Conservation (phyloP, 2,888 invertebrate species). For the Nowickia ferox region DNA sequence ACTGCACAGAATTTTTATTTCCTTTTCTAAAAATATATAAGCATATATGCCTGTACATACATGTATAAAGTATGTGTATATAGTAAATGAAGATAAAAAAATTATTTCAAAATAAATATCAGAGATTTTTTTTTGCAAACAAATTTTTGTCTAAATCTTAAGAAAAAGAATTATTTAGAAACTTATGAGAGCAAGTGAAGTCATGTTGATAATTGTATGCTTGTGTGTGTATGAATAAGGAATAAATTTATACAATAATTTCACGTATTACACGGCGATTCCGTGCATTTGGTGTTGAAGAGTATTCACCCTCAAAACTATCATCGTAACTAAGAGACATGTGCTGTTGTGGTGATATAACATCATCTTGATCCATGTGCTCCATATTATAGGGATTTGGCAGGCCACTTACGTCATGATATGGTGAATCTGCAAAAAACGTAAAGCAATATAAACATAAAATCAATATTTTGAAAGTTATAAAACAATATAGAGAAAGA, state of each 20-base stretch:
- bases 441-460: slow-evolving; percentile 56
- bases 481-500: neutral
- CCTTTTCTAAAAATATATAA: slow-evolving; percentile 21
- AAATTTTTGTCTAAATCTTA: neutral
- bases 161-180: slow-evolving; percentile 9
- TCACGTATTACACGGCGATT: slow-evolving; percentile 96
- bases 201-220: slow-evolving; percentile 18
- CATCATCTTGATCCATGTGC: slow-evolving; percentile 90
- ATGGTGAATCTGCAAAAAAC: slow-evolving; percentile 89
- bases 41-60: slow-evolving; percentile 23
- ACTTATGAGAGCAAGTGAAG: slow-evolving; percentile 21
- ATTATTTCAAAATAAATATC: neutral
- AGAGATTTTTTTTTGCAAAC: neutral
- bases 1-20: slow-evolving; percentile 57
- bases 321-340: slow-evolving; percentile 96
- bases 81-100: neutral
- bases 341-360: slow-evolving; percentile 88
- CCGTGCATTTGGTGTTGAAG: slow-evolving; percentile 96
- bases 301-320: slow-evolving; percentile 96
- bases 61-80: neutral
- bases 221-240: slow-evolving; percentile 37
- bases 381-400: slow-evolving; percentile 94
- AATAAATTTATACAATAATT: slow-evolving; percentile 89
- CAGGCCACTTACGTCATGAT: slow-evolving; percentile 96
- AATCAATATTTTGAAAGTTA: neutral